These are phyloP conservation scores for Sebastes cheni DNA, from an alignment of 2,797 vertebrate species.

Conservation along the genomic window DNA sequence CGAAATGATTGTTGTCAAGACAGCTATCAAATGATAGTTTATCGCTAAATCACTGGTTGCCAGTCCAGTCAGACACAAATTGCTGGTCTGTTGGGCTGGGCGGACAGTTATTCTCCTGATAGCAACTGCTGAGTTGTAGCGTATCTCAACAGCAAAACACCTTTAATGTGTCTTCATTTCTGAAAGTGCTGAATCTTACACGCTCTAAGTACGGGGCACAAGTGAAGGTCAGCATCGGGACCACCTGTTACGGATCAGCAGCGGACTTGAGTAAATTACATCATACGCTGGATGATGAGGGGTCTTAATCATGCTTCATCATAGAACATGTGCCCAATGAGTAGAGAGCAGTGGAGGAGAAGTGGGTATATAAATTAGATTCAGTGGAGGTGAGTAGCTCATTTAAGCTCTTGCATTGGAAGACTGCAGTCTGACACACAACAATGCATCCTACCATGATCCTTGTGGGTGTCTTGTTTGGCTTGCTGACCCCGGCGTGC, in stretches of 20 bases:
- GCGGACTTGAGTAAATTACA: conserved; percentile 72
- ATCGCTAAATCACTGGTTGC: conserved; percentile 73
- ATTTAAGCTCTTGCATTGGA: conserved; percentile 25
- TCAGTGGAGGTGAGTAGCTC: conserved; percentile 21
- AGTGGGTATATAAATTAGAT: conserved; percentile 75
- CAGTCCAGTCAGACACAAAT: conserved; percentile 67
- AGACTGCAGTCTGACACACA: conserved; percentile 32
- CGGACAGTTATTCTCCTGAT: conserved; percentile 45
- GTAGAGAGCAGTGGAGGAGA: conserved; percentile 46
- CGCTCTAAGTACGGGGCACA: conserved; percentile 55
- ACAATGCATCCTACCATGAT: conserved; percentile 61
- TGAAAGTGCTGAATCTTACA: conserved; percentile 75
- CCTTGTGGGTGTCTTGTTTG: conserved; percentile 57
- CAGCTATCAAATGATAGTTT: conserved; percentile 52
- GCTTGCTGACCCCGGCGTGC: conserved; percentile 59
- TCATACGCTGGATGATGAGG: conserved; percentile 64
- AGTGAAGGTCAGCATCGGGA: conserved; percentile 60
- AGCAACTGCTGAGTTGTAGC: conserved; percentile 52
- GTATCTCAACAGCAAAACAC: conserved; percentile 54
- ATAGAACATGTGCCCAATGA: conserved; percentile 59
- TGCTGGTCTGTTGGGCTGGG: conserved; percentile 55
- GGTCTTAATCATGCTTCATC: conserved; percentile 67
- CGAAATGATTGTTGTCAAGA: conserved; percentile 61
- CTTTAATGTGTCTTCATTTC: conserved; percentile 48
- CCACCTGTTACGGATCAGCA: conserved; percentile 69